Evolutionary conservation across 2,797 vertebrate genomes (phyloP).

Genomic region (Phalloptychus januarius): DNA sequence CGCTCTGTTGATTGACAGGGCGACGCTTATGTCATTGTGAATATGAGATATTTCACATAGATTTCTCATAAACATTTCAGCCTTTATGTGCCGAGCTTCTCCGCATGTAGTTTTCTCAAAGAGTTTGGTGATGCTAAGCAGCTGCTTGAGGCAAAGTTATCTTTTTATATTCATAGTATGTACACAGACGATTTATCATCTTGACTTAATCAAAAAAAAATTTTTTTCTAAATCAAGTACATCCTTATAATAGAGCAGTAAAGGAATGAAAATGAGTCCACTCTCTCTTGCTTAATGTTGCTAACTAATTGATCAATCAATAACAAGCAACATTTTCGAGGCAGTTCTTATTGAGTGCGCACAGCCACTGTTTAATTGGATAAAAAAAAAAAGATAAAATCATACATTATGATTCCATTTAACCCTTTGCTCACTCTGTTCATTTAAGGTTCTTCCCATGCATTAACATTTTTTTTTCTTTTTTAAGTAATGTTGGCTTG

Average conservation of each 20-base stretch:
- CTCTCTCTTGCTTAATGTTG: background rate
- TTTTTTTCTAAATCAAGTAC: background rate
- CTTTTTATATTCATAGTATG: constrained; percentile 18
- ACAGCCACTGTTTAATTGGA: background rate
- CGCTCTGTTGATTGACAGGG: background rate
- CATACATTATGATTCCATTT: background rate
- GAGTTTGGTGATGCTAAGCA: constrained; percentile 2
- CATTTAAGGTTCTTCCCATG: background rate
- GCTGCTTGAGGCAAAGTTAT: constrained; percentile 12
- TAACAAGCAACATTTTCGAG: background rate
- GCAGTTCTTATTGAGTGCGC: background rate
- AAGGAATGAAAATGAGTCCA: background rate
- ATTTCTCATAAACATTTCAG: constrained; percentile 13
- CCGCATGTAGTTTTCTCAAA: background rate
- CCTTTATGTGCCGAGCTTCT: background rate
- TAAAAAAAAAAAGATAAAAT: background rate
- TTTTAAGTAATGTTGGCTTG: background rate
- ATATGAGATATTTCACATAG: background rate
- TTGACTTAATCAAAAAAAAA: background rate
- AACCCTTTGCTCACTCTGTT: background rate
- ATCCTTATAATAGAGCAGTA: background rate
- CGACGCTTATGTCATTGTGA: background rate
- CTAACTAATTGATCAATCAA: background rate
- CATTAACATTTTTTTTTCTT: no score
- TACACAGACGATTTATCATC: constrained; percentile 1